Conservation (phyloP, 2,797 vertebrate genomes). For the Luscinia luscinia region DNA sequence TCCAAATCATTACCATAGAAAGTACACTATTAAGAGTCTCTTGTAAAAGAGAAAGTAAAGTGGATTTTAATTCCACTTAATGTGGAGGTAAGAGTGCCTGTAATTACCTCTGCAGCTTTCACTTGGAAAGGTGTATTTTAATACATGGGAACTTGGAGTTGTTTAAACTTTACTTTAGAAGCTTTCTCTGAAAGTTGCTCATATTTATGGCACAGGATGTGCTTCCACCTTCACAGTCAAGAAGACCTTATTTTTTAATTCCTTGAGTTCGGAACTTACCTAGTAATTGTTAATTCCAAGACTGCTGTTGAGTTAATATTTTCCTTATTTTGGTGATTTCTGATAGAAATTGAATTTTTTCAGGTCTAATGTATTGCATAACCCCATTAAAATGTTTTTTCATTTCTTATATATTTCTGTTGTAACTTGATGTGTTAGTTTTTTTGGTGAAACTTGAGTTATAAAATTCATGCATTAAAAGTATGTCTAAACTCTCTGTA, state of each 20-base stretch:
- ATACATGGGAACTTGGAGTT: neutral
- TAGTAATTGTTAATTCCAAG: neutral
- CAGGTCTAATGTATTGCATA: neutral
- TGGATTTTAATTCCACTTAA: neutral
- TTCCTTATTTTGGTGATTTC: neutral
- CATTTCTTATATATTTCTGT: neutral
- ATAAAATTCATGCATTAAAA: neutral
- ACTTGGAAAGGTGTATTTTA: neutral
- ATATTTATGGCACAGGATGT: fast-evolving
- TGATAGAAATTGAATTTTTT: neutral
- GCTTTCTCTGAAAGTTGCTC: neutral
- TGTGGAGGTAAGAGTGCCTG: neutral
- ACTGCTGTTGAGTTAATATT: neutral
- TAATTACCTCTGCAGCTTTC: neutral
- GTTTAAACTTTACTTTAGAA: neutral
- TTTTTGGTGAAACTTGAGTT: neutral
- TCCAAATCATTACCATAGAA: neutral
- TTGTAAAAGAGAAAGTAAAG: neutral
- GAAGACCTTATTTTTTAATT: neutral
- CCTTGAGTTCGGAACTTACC: neutral
- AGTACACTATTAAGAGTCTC: neutral
- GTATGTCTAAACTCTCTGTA: neutral
- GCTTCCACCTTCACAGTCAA: neutral
- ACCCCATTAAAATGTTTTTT: neutral
- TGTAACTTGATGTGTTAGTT: neutral